A percentile compares a stretch with the other conserved stretches of the same genome.
Evolutionary conservation across 2,797 vertebrate species (phyloP).

Genomic region (Catostomus latipinnis): DNA sequence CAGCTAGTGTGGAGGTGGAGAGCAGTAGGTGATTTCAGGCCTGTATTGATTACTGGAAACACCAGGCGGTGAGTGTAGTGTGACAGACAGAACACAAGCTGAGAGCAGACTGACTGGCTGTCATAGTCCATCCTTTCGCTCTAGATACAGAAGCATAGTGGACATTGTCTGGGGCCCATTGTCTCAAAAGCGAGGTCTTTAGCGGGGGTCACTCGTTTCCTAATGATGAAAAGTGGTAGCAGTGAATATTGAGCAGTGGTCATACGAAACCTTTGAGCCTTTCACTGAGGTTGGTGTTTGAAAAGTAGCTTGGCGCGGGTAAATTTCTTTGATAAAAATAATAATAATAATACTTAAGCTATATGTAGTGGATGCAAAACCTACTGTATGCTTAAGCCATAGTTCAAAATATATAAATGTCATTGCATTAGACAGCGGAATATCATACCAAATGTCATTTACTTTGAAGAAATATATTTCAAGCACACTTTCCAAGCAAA

Average conservation of each 20-base stretch:
- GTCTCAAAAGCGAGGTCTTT: slow-evolving; percentile 8
- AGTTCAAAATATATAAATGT: too few relatives aligned
- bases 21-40: slow-evolving; percentile 94
- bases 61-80: slow-evolving; percentile 93
- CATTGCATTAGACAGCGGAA: too few relatives aligned
- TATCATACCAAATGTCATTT: too few relatives aligned
- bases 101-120: slow-evolving; percentile 64
- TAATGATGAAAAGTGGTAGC: neutral
- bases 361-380: too few relatives aligned
- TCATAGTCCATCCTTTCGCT: slow-evolving; percentile 37
- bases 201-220: neutral
- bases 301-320: neutral
- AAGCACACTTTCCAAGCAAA: too few relatives aligned
- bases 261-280: slow-evolving; percentile 18
- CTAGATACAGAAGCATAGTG: neutral
- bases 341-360: too few relatives aligned
- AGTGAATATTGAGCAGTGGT: slow-evolving; percentile 32
- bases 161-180: slow-evolving; percentile 14
- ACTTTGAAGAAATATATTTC: too few relatives aligned
- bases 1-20: slow-evolving; percentile 91
- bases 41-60: slow-evolving; percentile 98
- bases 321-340: too few relatives aligned
- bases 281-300: slow-evolving; percentile 12
- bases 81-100: slow-evolving; percentile 73
- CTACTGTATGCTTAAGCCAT: too few relatives aligned